A percentile compares a stretch with the other conserved stretches of the same genome.
phyloP scores from a whole-genome alignment of 2,888 invertebrate genomes.

The Agrochola litura region DNA sequence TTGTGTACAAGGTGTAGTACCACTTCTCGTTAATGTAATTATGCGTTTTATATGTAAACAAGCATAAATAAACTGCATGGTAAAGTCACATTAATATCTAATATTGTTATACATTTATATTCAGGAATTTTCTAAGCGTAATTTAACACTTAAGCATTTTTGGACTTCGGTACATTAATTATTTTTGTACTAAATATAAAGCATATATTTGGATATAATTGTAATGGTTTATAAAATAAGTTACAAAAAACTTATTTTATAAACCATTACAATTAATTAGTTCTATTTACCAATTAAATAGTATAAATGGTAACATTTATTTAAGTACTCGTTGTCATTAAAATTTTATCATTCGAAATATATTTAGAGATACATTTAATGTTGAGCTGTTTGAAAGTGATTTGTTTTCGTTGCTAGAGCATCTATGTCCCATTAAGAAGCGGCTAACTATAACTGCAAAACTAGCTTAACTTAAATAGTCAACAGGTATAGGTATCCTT shows the following conservation, averaged over 20 bases:
- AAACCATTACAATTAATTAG: no score
- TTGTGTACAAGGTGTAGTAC: background rate
- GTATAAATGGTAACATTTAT: constrained; percentile 21
- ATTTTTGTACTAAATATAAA: no score
- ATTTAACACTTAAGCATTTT: background rate
- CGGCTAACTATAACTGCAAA: no score
- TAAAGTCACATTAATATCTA: no score
- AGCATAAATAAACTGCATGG: background rate
- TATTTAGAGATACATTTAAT: background rate
- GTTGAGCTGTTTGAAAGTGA: background rate
- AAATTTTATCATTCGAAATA: background rate
- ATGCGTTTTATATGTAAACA: background rate
- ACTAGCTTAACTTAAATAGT: no score
- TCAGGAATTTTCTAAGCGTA: background rate
- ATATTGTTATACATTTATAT: background rate
- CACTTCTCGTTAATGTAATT: background rate
- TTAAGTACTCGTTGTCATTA: background rate
- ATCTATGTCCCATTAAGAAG: no score
- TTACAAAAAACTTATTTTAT: no score
- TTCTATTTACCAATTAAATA: no score
- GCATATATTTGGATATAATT: no score
- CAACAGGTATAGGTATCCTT: background rate
- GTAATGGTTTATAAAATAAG: no score
- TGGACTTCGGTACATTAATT: no score
- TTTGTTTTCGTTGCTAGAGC: background rate